Conservation (phyloP, 30 jellyfish, hydroid and myxozoan genomes). For the Aurelia coerulea region DNA sequence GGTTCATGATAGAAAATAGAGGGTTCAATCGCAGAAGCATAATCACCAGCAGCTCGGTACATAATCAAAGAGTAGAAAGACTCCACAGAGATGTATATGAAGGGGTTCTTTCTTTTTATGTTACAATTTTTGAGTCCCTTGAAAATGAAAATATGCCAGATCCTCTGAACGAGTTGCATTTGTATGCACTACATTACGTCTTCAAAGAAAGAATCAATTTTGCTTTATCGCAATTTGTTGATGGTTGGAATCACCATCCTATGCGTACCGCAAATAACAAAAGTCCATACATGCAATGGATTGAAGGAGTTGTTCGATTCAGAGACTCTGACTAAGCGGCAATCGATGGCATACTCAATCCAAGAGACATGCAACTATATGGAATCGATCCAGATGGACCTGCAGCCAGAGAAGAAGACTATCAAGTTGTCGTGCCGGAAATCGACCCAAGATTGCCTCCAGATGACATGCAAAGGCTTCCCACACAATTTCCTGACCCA, state of each 20-base stretch:
- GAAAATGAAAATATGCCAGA: slow-evolving; percentile 43
- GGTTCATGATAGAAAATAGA: no score
- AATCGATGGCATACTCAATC: neutral
- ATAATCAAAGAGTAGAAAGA: no score
- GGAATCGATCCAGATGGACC: slow-evolving; percentile 8
- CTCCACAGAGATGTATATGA: no score
- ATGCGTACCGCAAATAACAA: no score
- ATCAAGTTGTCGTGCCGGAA: slow-evolving; percentile 20
- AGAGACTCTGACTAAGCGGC: neutral
- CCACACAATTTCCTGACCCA: neutral
- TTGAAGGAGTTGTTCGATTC: slow-evolving; percentile 6
- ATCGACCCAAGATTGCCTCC: neutral
- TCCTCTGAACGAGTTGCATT: slow-evolving; percentile 20
- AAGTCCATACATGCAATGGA: slow-evolving; percentile 23
- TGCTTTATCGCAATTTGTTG: neutral
- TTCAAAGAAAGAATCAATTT: neutral
- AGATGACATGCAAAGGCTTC: neutral
- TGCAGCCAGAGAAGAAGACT: slow-evolving; percentile 6
- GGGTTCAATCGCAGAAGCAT: no score
- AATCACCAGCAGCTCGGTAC: no score
- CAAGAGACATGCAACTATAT: neutral
- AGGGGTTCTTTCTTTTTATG: no score
- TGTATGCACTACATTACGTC: slow-evolving; percentile 1
- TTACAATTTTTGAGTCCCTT: no score
- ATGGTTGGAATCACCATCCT: no score